Evolutionary conservation across 2,888 invertebrate species (phyloP).

Genomic region (Gastracanthus pulcherrimus): DNA sequence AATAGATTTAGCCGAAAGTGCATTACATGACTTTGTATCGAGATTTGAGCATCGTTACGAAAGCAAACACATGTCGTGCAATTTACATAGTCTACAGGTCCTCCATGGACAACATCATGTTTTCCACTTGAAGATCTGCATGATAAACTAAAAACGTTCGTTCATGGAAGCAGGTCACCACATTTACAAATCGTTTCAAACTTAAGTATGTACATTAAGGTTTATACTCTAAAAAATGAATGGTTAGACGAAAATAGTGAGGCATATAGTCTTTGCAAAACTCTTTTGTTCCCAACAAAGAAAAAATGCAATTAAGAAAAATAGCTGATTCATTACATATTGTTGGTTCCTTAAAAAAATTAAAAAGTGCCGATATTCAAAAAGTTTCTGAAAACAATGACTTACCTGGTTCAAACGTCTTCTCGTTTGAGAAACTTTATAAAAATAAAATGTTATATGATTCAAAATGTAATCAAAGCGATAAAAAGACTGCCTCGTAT

Average conservation of each 20-base stretch:
- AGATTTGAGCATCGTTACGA: slow-evolving; percentile 55
- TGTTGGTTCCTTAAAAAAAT: background rate
- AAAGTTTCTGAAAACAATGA: too few species aligned
- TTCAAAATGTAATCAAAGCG: too few species aligned
- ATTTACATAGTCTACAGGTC: slow-evolving; percentile 57
- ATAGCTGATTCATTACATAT: background rate
- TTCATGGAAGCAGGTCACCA: slow-evolving; percentile 46
- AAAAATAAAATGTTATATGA: too few species aligned
- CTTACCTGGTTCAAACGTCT: too few species aligned
- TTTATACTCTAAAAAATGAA: background rate
- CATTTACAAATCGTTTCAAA: slow-evolving; percentile 39
- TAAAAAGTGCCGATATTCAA: too few species aligned
- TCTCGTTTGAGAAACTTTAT: too few species aligned
- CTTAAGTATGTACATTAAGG: background rate
- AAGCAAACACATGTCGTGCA: slow-evolving; percentile 51
- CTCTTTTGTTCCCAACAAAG: background rate
- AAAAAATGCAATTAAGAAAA: background rate
- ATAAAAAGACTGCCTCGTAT: too few species aligned
- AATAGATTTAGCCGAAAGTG: slow-evolving; percentile 21
- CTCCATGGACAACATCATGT: slow-evolving; percentile 55
- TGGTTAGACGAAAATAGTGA: background rate
- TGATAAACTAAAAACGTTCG: background rate
- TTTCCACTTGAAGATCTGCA: slow-evolving; percentile 55
- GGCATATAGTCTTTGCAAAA: background rate
- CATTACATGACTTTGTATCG: slow-evolving; percentile 47